Evolutionary conservation across 2,888 invertebrate species (phyloP).

Genomic region (Drosophila lacicola): DNA sequence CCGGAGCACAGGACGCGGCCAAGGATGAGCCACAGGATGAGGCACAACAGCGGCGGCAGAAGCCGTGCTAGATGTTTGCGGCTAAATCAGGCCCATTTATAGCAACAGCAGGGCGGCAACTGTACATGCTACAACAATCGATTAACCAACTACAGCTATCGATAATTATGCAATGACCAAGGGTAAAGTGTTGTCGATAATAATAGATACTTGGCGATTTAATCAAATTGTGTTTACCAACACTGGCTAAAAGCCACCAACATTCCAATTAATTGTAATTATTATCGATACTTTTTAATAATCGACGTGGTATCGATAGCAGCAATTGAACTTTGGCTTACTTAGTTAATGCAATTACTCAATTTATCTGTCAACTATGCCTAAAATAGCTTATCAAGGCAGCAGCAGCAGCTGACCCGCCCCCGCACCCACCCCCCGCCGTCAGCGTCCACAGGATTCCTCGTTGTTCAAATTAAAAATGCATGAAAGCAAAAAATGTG

Average conservation of each 20-base stretch:
- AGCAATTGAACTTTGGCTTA: not conserved
- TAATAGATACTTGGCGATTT: not conserved
- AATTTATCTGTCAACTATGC: not conserved
- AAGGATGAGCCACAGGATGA: slow-evolving; percentile 8
- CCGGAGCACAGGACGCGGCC: slow-evolving; percentile 2
- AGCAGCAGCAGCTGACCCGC: slow-evolving; percentile 2
- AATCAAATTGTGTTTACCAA: not conserved
- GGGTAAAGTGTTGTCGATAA: slow-evolving; percentile 7
- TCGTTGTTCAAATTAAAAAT: slow-evolving; percentile 76
- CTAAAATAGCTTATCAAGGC: not conserved
- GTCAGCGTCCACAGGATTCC: slow-evolving; percentile 32
- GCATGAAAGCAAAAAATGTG: slow-evolving; percentile 78
- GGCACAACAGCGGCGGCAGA: not conserved
- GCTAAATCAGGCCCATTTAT: slow-evolving; percentile 19
- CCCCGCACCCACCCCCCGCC: not conserved
- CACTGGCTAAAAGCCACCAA: not conserved
- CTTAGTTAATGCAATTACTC: slow-evolving; percentile 7
- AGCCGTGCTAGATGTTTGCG: slow-evolving; percentile 19
- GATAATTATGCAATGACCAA: not conserved
- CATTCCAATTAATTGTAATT: too few relatives aligned
- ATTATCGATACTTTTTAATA: not conserved
- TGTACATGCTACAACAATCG: slow-evolving; percentile 8
- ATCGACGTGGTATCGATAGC: slow-evolving; percentile 1
- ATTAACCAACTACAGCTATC: not conserved
- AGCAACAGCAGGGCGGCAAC: slow-evolving; percentile 6